These are phyloP conservation scores for Heterocephalus glaber DNA, from an alignment of 2,113 vertebrate genomes.

Conservation along the genomic window DNA sequence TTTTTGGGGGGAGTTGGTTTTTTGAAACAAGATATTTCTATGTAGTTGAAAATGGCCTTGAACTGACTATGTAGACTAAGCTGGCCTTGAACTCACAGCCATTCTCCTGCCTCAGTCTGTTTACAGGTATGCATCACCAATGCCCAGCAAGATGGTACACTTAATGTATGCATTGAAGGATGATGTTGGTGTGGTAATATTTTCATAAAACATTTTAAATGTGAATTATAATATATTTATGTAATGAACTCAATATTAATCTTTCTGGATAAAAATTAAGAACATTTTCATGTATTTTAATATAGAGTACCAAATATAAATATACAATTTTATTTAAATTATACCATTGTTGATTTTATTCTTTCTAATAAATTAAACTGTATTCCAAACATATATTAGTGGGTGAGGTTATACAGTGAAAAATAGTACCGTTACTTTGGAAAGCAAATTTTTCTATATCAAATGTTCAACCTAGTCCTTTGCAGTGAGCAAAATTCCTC, in stretches of 20 bases:
- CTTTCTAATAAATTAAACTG: background rate
- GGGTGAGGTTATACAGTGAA: background rate
- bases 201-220: conserved; percentile 4
- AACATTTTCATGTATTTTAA: background rate
- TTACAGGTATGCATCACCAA: background rate
- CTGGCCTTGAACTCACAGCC: background rate
- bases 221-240: background rate
- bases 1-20: background rate
- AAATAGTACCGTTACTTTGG: background rate
- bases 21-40: background rate
- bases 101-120: background rate
- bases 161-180: background rate
- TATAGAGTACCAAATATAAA: background rate
- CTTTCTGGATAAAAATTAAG: background rate
- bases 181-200: background rate
- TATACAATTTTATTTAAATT: background rate
- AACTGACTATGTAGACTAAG: background rate
- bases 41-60: background rate
- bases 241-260: background rate
- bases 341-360: background rate
- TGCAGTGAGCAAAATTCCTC: background rate
- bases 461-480: background rate
- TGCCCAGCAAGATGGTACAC: background rate
- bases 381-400: background rate
- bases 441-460: background rate